These are phyloP conservation scores for Aphelenchoides bicaudatus DNA, from an alignment of 2,888 invertebrate species.

Conservation along the genomic window DNA sequence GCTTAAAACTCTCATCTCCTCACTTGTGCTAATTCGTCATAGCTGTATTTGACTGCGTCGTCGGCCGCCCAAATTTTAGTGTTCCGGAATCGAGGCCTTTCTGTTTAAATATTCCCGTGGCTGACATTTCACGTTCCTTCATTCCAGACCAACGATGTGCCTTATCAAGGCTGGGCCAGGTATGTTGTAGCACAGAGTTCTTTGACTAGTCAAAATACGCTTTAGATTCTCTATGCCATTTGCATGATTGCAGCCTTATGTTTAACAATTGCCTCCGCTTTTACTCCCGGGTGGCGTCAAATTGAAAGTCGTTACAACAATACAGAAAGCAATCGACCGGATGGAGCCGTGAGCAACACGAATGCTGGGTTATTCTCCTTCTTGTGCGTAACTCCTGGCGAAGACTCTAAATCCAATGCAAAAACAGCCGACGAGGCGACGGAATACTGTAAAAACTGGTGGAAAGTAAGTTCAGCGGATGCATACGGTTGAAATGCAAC, in stretches of 20 bases:
- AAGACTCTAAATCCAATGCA: neutral
- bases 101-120: too few species aligned
- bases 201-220: too few species aligned
- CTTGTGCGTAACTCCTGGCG: constrained; percentile 6
- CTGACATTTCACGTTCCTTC: too few species aligned
- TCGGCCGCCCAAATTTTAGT: too few species aligned
- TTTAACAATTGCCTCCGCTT: constrained; percentile 2
- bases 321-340: constrained; percentile 1
- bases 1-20: too few species aligned
- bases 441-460: constrained; percentile 21
- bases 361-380: constrained; percentile 14
- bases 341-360: constrained; percentile 1
- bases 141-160: too few species aligned
- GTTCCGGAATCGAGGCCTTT: too few species aligned
- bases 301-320: neutral
- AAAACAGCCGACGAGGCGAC: neutral
- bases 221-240: constrained; percentile 18
- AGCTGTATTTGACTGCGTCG: too few species aligned
- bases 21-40: too few species aligned
- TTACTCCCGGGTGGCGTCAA: constrained; percentile 18
- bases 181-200: too few species aligned
- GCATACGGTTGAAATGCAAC: too few species aligned
- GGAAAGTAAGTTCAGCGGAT: constrained; percentile 16
- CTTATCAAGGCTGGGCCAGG: too few species aligned
- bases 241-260: constrained; percentile 3